phyloP scores from a whole-genome alignment of 2,888 invertebrate genomes.

The Drosophila niveifrons region DNA sequence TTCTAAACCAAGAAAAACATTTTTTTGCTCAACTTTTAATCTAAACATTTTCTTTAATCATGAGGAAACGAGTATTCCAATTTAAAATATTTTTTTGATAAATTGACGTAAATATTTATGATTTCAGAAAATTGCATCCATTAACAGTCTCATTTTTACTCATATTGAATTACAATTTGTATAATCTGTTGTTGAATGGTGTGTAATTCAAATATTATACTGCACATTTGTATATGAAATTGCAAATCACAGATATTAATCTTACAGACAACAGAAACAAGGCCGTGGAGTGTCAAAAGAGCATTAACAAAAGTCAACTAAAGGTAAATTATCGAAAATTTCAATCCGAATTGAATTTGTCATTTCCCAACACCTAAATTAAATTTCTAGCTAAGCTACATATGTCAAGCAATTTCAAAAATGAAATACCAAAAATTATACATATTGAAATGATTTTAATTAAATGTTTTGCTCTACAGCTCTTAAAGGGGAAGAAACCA shows the following conservation, averaged over 20 bases:
- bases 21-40: background rate
- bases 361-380: no score
- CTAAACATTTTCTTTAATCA: background rate
- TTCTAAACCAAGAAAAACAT: no score
- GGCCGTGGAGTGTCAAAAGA: conserved; percentile 39
- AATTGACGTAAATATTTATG: background rate
- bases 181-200: no score
- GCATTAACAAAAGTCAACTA: conserved; percentile 8
- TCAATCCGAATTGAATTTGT: no score
- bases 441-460: conserved; percentile 8
- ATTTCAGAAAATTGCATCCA: no score
- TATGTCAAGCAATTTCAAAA: background rate
- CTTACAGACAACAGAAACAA: conserved; percentile 27
- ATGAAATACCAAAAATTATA: background rate
- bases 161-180: no score
- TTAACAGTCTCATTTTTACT: no score
- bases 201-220: no score
- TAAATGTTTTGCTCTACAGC: background rate
- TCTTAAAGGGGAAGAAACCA: conserved; percentile 7
- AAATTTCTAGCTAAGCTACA: background rate
- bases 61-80: background rate
- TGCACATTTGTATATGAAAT: background rate
- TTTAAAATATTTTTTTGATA: background rate
- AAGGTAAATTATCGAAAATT: background rate
- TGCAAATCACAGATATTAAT: conserved; percentile 40